phyloP scores from a whole-genome alignment of 2,888 invertebrate genomes.

The Trypoxylon attenuatum region DNA sequence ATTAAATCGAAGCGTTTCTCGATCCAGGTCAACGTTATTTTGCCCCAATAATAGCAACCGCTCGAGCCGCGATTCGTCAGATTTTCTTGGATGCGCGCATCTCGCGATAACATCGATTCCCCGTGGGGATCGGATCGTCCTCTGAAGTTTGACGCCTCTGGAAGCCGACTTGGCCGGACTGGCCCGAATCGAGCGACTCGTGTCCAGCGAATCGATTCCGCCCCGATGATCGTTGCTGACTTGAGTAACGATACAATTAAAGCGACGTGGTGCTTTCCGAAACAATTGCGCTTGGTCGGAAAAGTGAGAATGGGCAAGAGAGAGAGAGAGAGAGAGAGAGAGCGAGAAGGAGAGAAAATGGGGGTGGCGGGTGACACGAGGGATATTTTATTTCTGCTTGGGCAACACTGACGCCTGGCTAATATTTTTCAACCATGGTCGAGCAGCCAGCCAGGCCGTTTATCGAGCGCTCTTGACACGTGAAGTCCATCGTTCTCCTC shows the following conservation, averaged over 20 bases:
- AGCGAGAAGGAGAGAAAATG: neutral
- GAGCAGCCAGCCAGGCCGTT: constrained; percentile 42
- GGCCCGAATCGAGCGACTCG: no score
- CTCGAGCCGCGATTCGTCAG: constrained; percentile 17
- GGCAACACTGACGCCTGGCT: constrained; percentile 38
- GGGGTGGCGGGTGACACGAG: no score
- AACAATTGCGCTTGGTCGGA: constrained; percentile 11
- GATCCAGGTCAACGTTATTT: constrained; percentile 53
- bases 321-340: neutral
- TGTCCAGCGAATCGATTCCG: no score
- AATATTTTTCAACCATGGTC: constrained; percentile 47
- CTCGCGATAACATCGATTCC: constrained; percentile 23
- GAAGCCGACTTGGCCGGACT: no score
- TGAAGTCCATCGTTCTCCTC: constrained; percentile 38
- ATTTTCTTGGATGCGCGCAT: constrained; percentile 12
- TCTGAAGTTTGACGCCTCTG: neutral
- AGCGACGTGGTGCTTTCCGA: no score
- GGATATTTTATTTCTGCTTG: constrained; percentile 38
- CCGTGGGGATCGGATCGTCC: neutral
- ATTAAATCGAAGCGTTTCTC: constrained; percentile 42
- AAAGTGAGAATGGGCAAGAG: constrained; percentile 3
- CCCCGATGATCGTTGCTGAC: neutral
- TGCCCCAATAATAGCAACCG: constrained; percentile 40
- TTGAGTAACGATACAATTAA: no score
- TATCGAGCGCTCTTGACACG: constrained; percentile 42